Conservation (phyloP, 2,888 invertebrate species). For the Catocala fraxini region DNA sequence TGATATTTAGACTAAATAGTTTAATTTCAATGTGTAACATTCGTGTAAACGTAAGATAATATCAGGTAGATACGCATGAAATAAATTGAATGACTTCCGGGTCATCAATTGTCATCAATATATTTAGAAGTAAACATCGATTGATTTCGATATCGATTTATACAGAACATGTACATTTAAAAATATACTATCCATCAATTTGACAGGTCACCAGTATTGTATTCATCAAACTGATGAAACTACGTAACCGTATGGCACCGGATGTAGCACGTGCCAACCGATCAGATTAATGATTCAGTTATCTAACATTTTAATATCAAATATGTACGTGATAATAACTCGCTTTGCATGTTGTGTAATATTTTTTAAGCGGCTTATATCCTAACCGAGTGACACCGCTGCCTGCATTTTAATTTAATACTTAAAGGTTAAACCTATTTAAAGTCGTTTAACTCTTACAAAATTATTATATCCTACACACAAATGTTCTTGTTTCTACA, state of each 20-base stretch:
- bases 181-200: not conserved
- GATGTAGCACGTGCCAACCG: constrained; percentile 46
- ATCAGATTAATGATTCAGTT: constrained; percentile 40
- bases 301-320: constrained; percentile 40
- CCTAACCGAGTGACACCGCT: constrained; percentile 46
- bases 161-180: too few relatives aligned
- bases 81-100: too few relatives aligned
- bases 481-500: not conserved
- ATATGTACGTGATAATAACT: constrained; percentile 23
- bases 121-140: too few relatives aligned
- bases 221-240: constrained; percentile 24
- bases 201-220: constrained; percentile 22
- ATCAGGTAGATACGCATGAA: too few relatives aligned
- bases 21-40: too few relatives aligned
- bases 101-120: too few relatives aligned
- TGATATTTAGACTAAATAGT: too few relatives aligned
- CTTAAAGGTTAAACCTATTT: constrained; percentile 7
- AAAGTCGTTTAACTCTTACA: not conserved
- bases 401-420: constrained; percentile 23
- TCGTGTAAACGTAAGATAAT: too few relatives aligned
- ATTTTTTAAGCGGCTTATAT: constrained; percentile 34
- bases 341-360: constrained; percentile 32
- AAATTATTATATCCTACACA: not conserved
- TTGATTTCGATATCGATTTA: too few relatives aligned
- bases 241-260: constrained; percentile 46